Percentiles rank a stretch among this genome's conserved stretches.
Evolutionary conservation across 64 coral and sea anemone genomes (phyloP).

Genomic region (Stichodactyla mertensii): DNA sequence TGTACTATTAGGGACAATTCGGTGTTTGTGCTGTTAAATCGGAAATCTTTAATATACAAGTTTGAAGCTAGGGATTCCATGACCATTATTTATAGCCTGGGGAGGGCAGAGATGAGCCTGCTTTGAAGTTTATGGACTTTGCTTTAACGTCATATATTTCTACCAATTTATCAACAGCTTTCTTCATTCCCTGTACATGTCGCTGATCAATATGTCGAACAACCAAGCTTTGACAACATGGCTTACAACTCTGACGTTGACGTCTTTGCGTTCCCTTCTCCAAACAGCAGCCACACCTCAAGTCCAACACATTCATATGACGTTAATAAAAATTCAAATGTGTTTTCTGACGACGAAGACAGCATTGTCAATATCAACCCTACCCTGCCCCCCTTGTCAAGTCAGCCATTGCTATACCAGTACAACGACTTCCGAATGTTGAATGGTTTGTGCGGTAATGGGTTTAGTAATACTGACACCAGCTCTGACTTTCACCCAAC

Average conservation of each 20-base stretch:
- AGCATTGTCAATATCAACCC: conserved; percentile 7
- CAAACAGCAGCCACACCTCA: not conserved
- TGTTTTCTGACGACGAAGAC: not conserved
- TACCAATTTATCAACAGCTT: not conserved
- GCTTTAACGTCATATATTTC: not conserved
- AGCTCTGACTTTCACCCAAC: not conserved
- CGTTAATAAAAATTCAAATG: not conserved
- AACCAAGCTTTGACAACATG: not conserved
- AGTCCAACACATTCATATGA: not conserved
- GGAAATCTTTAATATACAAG: no score
- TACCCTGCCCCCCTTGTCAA: not conserved
- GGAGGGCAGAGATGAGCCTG: no score
- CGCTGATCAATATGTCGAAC: not conserved
- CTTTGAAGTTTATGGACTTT: not conserved
- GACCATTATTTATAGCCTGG: no score
- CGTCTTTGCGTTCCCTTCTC: not conserved
- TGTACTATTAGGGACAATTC: no score
- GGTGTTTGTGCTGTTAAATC: no score
- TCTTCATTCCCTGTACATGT: not conserved
- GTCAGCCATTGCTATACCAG: not conserved
- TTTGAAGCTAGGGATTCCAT: no score
- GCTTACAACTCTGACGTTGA: not conserved
- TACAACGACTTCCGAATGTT: not conserved
- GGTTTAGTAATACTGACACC: not conserved
- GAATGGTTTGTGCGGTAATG: not conserved